phyloP scores from a whole-genome alignment of 2,797 vertebrate genomes.

The Meda fulgida region DNA sequence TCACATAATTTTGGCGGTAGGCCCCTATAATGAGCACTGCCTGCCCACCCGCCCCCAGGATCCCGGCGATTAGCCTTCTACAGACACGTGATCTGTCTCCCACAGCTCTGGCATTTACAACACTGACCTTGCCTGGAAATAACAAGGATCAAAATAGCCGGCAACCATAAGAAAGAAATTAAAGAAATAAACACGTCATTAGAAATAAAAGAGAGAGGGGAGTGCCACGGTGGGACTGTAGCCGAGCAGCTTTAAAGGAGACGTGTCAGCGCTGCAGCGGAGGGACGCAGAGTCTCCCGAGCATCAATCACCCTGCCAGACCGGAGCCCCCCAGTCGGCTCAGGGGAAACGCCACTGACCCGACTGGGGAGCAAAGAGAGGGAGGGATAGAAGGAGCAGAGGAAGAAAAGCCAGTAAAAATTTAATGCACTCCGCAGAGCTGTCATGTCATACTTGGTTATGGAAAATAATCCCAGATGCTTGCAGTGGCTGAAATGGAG shows the following conservation, averaged over 20 bases:
- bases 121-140: constrained; percentile 74
- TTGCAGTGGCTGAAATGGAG: constrained; percentile 99
- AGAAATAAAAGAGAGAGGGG: constrained; percentile 25
- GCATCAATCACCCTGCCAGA: constrained; percentile 87
- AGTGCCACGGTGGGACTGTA: neutral
- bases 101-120: constrained; percentile 76
- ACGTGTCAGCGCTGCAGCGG: constrained; percentile 70
- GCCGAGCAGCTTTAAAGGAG: constrained; percentile 71
- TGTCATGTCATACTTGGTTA: constrained; percentile 99
- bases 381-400: constrained; percentile 21
- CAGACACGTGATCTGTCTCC: constrained; percentile 75
- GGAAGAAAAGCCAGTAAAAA: constrained; percentile 93
- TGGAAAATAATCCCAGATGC: constrained; percentile 99
- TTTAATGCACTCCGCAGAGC: constrained; percentile 99
- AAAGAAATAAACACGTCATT: constrained; percentile 47
- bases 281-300: constrained; percentile 79
- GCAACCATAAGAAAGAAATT: constrained; percentile 55
- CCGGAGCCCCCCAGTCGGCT: constrained; percentile 71
- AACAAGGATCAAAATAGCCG: constrained; percentile 50
- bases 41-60: constrained; percentile 77
- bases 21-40: constrained; percentile 77
- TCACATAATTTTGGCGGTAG: constrained; percentile 80
- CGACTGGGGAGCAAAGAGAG: constrained; percentile 74
- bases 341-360: constrained; percentile 79
- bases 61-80: constrained; percentile 77